Percentiles rank a stretch among this genome's conserved stretches.
phyloP scores from a whole-genome alignment of 2,797 vertebrate species.

The Poeciliopsis gracilis region DNA sequence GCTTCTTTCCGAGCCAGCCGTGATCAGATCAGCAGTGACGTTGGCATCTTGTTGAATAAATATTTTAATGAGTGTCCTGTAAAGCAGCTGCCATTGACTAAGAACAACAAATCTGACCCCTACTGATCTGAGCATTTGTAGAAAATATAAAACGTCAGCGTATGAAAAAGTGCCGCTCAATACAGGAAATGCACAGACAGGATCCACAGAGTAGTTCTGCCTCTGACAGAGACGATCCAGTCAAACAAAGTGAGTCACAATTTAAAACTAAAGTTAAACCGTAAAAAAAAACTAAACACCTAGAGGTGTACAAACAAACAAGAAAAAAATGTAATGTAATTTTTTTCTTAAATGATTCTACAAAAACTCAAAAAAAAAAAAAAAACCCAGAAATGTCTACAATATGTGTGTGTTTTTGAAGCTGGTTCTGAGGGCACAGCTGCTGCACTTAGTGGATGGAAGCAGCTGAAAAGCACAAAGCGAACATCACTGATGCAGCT shows the following conservation, averaged over 20 bases:
- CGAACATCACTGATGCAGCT: constrained; percentile 25
- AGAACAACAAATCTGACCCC: background rate
- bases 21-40: background rate
- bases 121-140: background rate
- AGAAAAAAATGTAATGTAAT: background rate
- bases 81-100: background rate
- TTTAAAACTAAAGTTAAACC: constrained; percentile 45
- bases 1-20: background rate
- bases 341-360: background rate
- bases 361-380: constrained; percentile 15
- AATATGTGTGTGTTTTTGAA: constrained; percentile 3
- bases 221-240: background rate
- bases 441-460: background rate
- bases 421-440: background rate
- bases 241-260: background rate
- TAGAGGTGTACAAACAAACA: constrained; percentile 19
- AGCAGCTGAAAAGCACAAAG: background rate
- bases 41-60: background rate
- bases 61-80: constrained; percentile 3
- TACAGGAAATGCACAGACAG: constrained; percentile 24
- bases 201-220: background rate
- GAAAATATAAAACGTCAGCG: background rate
- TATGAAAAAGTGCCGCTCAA: constrained; percentile 38
- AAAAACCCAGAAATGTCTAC: constrained; percentile 7
- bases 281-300: constrained; percentile 22